phyloP scores from a whole-genome alignment of 2,113 vertebrate species.

The Mixornis gularis region DNA sequence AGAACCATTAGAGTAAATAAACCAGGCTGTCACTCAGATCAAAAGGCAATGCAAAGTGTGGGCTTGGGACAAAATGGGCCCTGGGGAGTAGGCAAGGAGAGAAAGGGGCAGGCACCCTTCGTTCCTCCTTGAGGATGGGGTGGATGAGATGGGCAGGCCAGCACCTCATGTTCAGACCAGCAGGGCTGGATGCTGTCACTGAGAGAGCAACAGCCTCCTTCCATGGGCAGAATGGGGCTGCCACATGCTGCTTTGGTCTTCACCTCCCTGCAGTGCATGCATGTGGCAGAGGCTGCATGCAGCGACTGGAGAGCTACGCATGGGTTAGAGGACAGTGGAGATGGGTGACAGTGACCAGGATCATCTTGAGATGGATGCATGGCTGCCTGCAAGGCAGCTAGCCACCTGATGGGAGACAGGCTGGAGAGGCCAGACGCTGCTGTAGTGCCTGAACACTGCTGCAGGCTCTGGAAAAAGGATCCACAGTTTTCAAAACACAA shows the following conservation, averaged over 20 bases:
- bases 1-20: constrained; percentile 55
- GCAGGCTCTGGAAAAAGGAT: neutral
- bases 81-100: neutral
- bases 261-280: neutral
- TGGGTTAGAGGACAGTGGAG: neutral
- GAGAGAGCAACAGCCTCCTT: neutral
- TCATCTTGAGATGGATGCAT: neutral
- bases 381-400: neutral
- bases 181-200: neutral
- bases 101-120: neutral
- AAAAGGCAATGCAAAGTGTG: neutral
- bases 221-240: neutral
- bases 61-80: neutral
- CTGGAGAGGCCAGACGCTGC: neutral
- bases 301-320: fast-evolving
- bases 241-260: neutral
- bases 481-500: neutral
- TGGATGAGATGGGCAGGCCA: neutral
- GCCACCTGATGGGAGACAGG: neutral
- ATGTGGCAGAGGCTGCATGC: neutral
- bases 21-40: constrained; percentile 39
- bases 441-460: neutral
- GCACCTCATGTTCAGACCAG: fast-evolving
- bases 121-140: neutral
- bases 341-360: neutral